A percentile compares a stretch with the other conserved stretches of the same genome.
Evolutionary conservation across 2,797 vertebrate genomes (phyloP).

Genomic region (Chelonia mydas): DNA sequence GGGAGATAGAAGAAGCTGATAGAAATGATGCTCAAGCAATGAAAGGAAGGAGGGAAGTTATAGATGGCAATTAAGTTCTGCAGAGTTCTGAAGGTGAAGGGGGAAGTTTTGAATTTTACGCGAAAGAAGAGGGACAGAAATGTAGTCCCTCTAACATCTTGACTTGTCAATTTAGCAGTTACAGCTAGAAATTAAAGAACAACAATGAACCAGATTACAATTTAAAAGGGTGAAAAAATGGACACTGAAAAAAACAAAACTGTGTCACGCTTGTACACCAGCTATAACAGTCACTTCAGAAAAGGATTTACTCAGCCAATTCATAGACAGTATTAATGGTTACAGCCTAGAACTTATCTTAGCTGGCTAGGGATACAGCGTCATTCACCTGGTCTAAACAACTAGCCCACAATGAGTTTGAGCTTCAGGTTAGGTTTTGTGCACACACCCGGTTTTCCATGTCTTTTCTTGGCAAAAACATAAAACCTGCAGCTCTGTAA

Average conservation of each 20-base stretch:
- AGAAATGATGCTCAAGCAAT: background rate
- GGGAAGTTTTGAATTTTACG: background rate
- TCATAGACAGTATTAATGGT: background rate
- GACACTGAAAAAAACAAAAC: background rate
- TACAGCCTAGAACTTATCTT: background rate
- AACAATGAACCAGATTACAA: background rate
- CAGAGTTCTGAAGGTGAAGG: background rate
- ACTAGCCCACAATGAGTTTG: background rate
- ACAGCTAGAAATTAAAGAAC: background rate
- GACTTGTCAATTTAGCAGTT: background rate
- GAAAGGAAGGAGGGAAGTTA: background rate
- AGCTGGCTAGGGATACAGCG: background rate
- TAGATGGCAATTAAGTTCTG: background rate
- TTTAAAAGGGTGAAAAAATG: background rate
- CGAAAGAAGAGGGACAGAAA: background rate
- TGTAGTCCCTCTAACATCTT: background rate
- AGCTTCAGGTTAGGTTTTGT: background rate
- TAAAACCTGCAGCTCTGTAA: background rate
- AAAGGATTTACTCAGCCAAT: background rate
- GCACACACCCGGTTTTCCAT: background rate
- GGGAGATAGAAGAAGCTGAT: background rate
- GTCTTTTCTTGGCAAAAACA: background rate
- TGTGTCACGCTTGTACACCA: background rate
- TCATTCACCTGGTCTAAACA: background rate
- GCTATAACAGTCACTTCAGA: background rate